phyloP scores from a whole-genome alignment of 2,113 vertebrate species.

The Naja naja region DNA sequence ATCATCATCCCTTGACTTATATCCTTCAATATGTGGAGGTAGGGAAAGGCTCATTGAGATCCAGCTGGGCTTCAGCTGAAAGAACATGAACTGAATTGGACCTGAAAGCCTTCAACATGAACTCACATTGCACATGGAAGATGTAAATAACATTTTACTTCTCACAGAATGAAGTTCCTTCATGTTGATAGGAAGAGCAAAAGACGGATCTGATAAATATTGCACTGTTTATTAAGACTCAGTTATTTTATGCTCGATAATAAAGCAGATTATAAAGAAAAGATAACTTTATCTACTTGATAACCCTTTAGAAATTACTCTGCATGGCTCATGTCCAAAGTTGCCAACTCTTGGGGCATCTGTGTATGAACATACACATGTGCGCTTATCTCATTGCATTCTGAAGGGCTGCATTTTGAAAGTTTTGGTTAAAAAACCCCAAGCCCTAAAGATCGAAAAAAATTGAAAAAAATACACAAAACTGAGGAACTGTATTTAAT shows the following conservation, averaged over 20 bases:
- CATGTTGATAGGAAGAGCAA: background rate
- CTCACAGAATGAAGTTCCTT: background rate
- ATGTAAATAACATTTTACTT: background rate
- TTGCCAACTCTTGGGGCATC: background rate
- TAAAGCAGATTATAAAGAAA: background rate
- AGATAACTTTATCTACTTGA: background rate
- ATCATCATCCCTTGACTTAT: background rate
- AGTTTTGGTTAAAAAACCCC: background rate
- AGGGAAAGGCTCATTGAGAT: background rate
- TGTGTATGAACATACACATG: background rate
- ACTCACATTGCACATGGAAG: background rate
- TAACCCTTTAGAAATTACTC: background rate
- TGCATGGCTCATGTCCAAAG: background rate
- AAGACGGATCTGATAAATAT: background rate
- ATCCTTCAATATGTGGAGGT: background rate
- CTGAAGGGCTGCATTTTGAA: background rate
- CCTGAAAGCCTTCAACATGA: background rate
- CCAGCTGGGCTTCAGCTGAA: background rate
- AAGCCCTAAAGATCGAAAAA: background rate
- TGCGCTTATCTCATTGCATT: background rate
- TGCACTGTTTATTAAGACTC: background rate
- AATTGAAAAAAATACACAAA: background rate
- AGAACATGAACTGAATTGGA: background rate
- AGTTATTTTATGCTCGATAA: background rate
- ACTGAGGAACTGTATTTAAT: background rate